Base-by-base conservation (phyloP, 1,140 invertebrate species). In the Archegozetes longisetosus region DNA sequence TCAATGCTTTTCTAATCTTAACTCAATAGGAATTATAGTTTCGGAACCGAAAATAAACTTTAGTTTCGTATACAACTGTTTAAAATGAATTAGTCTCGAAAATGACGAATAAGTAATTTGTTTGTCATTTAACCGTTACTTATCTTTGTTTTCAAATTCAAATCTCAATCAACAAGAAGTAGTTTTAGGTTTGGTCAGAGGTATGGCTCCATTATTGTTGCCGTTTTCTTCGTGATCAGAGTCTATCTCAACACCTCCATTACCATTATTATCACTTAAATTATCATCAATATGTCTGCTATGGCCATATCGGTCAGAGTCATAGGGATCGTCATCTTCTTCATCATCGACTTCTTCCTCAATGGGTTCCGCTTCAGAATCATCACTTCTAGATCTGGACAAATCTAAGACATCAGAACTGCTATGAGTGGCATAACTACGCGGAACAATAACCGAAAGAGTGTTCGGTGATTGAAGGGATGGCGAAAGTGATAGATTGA, bases 351-450 rank as follows among this genome's bases (percentile, higher is more conserved):
- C 70, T 89, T 86, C 67, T 69, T 91, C 88, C 70, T 91, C 87
- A 26, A 57, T 58, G 0, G 86, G 88, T 68, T 88, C 86, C 40
- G 69, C 66, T 65, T 92, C 88, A 0, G 87, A 90, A 69, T 91
- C 88, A 69, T 92, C 88, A 68, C 62, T 64, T 46, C 65, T 53
- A 20, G 65, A 66, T 23, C 60, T 59, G 14, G 66, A 67, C 6
- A 67, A 62, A 58, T 67, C 66, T 12, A 67, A 60, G 12, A 67
- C 66, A 17, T 66, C 65, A 3, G 66, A 63, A 40, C 47, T 61
- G 17, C 20, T 60, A 27, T 53, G 24, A 3, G 56, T 54, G 1
- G 60, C 28, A 25, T 54, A 62, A 12, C 61, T 20, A 20, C 54
- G 55, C 14, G 55, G 62, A 1, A 50, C 53, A 6, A 60, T 62